phyloP scores from a whole-genome alignment of 2,113 vertebrate species.

The Loxodonta africana region DNA sequence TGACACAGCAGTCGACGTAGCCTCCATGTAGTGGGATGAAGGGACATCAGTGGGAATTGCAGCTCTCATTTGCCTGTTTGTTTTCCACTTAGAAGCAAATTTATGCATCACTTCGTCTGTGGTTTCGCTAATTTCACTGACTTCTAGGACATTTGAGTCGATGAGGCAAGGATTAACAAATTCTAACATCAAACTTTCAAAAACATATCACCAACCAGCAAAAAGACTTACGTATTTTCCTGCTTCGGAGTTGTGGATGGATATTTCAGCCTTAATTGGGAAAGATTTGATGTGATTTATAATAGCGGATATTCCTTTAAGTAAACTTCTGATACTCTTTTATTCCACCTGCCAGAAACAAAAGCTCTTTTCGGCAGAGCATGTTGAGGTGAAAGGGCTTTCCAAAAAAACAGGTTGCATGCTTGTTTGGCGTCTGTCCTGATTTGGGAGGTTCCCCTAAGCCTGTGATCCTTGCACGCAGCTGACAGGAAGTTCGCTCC shows the following conservation, averaged over 20 bases:
- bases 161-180: constrained; percentile 10
- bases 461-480: background rate
- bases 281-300: constrained; percentile 52
- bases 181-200: background rate
- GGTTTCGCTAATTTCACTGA: constrained; percentile 40
- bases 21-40: background rate
- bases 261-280: constrained; percentile 16
- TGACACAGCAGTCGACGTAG: background rate
- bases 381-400: constrained; percentile 13
- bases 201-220: constrained; percentile 36
- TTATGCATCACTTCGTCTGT: constrained; percentile 27
- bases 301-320: constrained; percentile 54
- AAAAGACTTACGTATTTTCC: constrained; percentile 6
- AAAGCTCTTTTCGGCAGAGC: constrained; percentile 56
- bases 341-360: constrained; percentile 23
- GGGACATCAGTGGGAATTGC: background rate
- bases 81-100: constrained; percentile 56
- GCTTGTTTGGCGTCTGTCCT: constrained; percentile 18
- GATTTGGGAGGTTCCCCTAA: constrained; percentile 29
- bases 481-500: constrained; percentile 49
- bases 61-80: background rate
- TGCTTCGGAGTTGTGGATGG: constrained; percentile 13
- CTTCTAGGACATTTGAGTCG: constrained; percentile 41
- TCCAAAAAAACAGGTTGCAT: background rate
- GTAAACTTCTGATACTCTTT: constrained; percentile 35